Percentiles rank a stretch among this genome's conserved stretches.
phyloP scores from a whole-genome alignment of 2,113 vertebrate species.

The Danio rerio region GRCz12tu NC_133180.1:24759501-24760000 shows the following conservation, averaged over 20 bases:
- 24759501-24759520: constrained; percentile 57
- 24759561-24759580: constrained; percentile 23
- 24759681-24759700: constrained; percentile 53
- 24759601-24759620: neutral
- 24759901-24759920: too few species aligned
- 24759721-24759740: neutral
- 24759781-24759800: constrained; percentile 61
- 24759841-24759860: neutral
- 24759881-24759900: neutral
- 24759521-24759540: constrained; percentile 62
- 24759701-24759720: neutral
- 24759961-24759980: too few species aligned
- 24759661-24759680: constrained; percentile 60
- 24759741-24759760: neutral
- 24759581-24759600: neutral
- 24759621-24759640: neutral
- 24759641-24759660: constrained; percentile 34
- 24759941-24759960: too few species aligned
- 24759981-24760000: too few species aligned
- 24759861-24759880: neutral
- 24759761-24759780: neutral
- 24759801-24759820: constrained; percentile 61
- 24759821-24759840: constrained; percentile 14
- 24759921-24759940: neutral
- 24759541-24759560: constrained; percentile 60